These are phyloP conservation scores for Geotrypetes seraphini DNA, from an alignment of 2,797 vertebrate genomes.

Conservation along the genomic window DNA sequence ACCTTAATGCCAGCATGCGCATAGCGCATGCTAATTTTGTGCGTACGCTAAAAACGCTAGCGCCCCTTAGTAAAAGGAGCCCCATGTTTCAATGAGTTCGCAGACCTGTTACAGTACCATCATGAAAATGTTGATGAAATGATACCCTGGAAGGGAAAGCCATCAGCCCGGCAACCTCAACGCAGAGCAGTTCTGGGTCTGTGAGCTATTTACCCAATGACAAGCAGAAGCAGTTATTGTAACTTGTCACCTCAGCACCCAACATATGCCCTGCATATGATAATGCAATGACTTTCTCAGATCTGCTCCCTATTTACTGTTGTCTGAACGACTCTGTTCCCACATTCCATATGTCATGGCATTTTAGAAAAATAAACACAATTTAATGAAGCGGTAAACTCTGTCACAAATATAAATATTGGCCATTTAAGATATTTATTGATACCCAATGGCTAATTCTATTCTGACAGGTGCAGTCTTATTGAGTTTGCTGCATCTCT, in stretches of 20 bases:
- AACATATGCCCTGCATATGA: background rate
- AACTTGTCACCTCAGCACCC: conserved; percentile 8
- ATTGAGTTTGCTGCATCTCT: no score
- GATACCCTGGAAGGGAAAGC: conserved; percentile 25
- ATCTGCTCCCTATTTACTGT: background rate
- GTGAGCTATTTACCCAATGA: conserved; percentile 40
- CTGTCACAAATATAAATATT: no score
- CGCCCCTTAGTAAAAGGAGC: no score
- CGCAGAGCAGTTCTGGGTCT: conserved; percentile 8
- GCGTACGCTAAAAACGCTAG: no score
- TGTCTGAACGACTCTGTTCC: no score
- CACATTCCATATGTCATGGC: conserved; percentile 2
- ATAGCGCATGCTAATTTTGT: no score
- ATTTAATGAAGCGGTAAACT: no score
- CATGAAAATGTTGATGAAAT: conserved; percentile 41
- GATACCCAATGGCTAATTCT: no score
- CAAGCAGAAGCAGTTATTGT: conserved; percentile 13
- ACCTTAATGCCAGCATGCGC: no score
- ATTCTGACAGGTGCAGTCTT: no score
- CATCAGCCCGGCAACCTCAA: conserved; percentile 18
- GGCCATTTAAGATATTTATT: no score
- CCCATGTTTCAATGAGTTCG: conserved; percentile 23
- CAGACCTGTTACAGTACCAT: conserved; percentile 20
- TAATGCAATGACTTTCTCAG: conserved; percentile 5
- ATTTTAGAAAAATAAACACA: no score